Conservation (phyloP, 2,797 vertebrate genomes). For the Hapalemur alaotrensis region DNA sequence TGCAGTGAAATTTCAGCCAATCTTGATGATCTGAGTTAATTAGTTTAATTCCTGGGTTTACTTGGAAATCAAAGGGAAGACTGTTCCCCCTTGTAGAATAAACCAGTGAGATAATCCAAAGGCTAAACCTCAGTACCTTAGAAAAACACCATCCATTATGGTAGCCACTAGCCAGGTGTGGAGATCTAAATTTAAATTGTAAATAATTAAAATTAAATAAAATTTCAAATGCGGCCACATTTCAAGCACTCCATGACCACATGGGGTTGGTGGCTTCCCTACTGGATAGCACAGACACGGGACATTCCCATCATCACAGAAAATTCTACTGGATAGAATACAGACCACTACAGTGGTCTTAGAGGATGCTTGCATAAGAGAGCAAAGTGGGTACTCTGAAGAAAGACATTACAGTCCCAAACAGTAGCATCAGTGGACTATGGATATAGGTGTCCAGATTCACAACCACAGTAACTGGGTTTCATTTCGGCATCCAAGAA, state of each 20-base stretch:
- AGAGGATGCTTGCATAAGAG: neutral
- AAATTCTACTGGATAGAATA: neutral
- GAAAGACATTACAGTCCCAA: neutral
- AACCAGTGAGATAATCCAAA: neutral
- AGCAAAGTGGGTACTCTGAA: neutral
- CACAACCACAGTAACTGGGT: neutral
- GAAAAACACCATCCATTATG: neutral
- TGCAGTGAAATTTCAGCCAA: neutral
- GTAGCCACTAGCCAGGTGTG: neutral
- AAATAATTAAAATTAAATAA: neutral
- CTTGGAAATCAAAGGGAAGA: neutral
- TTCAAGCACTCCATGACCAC: neutral
- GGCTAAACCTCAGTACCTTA: neutral
- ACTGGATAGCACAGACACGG: neutral
- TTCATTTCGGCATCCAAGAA: neutral
- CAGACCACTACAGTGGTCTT: neutral
- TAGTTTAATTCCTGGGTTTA: neutral
- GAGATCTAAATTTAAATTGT: neutral
- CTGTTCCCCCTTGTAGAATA: neutral
- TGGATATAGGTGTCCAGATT: neutral
- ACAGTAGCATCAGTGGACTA: neutral
- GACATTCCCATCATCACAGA: neutral
- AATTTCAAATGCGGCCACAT: neutral
- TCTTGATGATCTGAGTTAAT: neutral
- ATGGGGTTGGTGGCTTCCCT: neutral